phyloP scores from a whole-genome alignment of 1,140 invertebrate genomes.

The Camponotus vicinus region DNA sequence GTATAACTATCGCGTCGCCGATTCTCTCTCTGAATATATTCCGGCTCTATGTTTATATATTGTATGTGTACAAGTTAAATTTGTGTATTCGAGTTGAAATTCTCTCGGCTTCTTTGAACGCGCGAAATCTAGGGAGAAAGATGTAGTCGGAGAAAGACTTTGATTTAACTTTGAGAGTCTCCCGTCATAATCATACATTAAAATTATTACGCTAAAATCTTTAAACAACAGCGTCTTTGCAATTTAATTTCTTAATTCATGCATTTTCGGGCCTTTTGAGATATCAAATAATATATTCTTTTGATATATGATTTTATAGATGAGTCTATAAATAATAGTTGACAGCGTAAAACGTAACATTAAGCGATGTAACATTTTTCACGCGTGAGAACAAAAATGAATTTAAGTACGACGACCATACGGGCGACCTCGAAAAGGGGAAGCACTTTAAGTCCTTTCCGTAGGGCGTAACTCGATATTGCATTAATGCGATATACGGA shows the following conservation, averaged over 20 bases:
- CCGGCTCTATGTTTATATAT: conserved; percentile 22
- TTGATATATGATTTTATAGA: too few species aligned
- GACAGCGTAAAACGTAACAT: neutral
- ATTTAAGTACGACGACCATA: neutral
- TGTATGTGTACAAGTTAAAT: conserved; percentile 35
- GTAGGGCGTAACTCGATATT: conserved; percentile 76
- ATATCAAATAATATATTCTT: neutral
- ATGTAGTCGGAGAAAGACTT: neutral
- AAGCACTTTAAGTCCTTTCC: conserved; percentile 73
- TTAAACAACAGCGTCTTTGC: neutral
- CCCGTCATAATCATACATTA: too few species aligned
- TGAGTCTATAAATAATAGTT: too few species aligned
- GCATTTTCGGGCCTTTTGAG: neutral
- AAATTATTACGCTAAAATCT: neutral
- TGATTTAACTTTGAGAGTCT: neutral
- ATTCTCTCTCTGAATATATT: conserved; percentile 30
- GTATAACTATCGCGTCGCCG: conserved; percentile 34
- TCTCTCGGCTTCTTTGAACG: neutral
- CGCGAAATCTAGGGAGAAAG: neutral
- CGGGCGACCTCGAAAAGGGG: conserved; percentile 28
- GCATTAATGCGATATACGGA: conserved; percentile 75
- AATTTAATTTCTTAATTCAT: too few species aligned
- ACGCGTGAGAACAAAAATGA: neutral
- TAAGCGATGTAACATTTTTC: neutral
- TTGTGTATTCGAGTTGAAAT: conserved; percentile 17